Evolutionary conservation across 2,888 invertebrate species (phyloP), one percentile per base, ranked within the genome.

Genomic region (Trissolcus brochymenae): DNA sequence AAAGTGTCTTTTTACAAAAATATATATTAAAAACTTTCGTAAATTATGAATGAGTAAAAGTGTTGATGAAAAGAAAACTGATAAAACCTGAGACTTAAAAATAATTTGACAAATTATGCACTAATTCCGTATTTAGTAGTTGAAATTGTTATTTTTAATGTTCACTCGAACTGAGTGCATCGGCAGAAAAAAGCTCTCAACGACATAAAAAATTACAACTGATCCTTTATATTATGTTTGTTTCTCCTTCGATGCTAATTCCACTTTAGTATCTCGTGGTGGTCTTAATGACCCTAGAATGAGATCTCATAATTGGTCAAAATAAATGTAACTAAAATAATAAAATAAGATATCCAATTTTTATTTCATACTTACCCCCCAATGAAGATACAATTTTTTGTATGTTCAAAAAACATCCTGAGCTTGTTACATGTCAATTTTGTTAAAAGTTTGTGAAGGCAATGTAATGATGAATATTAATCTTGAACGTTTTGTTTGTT

Each of bases 281-380:
- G n/a, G 9, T 43, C 16, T 43, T 64, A 64, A 54, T 54, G 54
- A 64, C 54, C 29, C 25, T 54, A 43, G 29, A 64, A 54, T 16
- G 43, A 17, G 54, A 41, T 54, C 46, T 54, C n/a, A 54, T 64
- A 64, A 64, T 64, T 54, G 64, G 54, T 50, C 54, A 46, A 43
- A 35, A 11, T 54, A 43, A 41, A 51, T 62, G 29, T 29, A n/a
- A 46, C 46, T 43, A 29, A 29, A 29, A 54, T 46, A 29, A 13
- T n/a, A n/a, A n/a, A n/a, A 43, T 43, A 43, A 64, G 35, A 19
- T 64, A 43, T 41, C 41, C 46, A 16, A 7, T 21, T 46, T 11
- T 16, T 43, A 43, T 54, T 43, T 14, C 0, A 14, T 1, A 4
- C 6, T 13, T 46, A 64, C 35, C 17, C 2, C 2, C 3, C 11